phyloP scores from a whole-genome alignment of 2,113 vertebrate genomes.

The Ophthalmolycus amberensis region DNA sequence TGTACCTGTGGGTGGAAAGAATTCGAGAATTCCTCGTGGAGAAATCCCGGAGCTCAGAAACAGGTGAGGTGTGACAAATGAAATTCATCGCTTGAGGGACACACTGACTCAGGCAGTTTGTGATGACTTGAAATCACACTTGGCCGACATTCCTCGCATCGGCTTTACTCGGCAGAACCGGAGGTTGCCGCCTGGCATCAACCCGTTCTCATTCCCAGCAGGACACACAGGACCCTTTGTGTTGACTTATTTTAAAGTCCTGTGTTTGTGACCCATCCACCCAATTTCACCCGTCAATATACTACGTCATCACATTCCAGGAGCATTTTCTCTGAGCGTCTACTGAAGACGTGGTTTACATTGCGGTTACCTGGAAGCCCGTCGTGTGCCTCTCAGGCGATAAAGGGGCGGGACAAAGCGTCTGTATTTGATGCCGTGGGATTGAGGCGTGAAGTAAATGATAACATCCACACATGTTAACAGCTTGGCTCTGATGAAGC shows the following conservation, averaged over 20 bases:
- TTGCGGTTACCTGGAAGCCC: not conserved
- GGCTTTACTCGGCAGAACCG: no score
- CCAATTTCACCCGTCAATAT: no score
- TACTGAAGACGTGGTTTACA: no score
- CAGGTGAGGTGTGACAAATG: conserved; percentile 85
- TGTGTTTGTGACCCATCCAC: no score
- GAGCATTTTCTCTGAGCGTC: no score
- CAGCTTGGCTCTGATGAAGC: not conserved
- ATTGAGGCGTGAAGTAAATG: not conserved
- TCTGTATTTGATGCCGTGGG: no score
- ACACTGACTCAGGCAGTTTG: not conserved
- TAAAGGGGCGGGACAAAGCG: no score
- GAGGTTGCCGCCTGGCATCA: no score
- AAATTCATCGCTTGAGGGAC: conserved; percentile 10
- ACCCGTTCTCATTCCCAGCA: no score
- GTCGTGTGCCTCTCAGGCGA: not conserved
- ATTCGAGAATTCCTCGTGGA: conserved; percentile 91
- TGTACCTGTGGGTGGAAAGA: conserved; percentile 97
- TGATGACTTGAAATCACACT: not conserved
- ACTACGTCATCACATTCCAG: no score
- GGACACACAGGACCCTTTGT: no score
- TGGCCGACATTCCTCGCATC: not conserved
- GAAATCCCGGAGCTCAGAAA: conserved; percentile 85
- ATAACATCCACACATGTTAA: not conserved
- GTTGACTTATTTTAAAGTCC: no score